Evolutionary conservation across 2,113 vertebrate species (phyloP).

Genomic region (Xenopus borealis): DNA sequence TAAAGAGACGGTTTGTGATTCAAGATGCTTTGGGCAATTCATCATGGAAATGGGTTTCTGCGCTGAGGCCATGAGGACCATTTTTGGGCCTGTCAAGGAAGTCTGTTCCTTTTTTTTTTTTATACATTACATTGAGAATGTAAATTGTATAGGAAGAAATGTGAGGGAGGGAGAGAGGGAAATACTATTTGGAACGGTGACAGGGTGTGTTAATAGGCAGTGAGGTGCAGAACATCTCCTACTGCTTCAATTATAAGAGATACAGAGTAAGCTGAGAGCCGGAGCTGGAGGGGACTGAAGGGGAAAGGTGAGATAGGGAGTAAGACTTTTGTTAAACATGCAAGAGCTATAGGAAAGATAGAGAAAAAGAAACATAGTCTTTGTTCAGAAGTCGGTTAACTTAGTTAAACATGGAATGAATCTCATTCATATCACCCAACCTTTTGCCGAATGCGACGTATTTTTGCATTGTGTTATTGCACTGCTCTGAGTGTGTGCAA

Average conservation of each 20-base stretch:
- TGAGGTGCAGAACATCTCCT: conserved; percentile 36
- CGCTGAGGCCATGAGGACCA: conserved; percentile 98
- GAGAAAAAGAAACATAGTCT: no score
- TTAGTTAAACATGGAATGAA: no score
- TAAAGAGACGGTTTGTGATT: conserved; percentile 97
- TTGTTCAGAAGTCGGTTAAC: no score
- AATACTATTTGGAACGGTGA: conserved; percentile 40
- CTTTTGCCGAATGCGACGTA: no score
- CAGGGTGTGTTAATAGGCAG: conserved; percentile 41
- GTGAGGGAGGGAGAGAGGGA: conserved; percentile 30
- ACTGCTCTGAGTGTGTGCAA: no score
- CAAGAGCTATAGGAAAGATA: no score
- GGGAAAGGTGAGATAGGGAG: background rate
- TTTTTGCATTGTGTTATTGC: no score
- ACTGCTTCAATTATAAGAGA: conserved; percentile 38
- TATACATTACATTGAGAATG: conserved; percentile 99
- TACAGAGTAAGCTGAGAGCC: conserved; percentile 15
- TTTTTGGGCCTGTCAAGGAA: conserved; percentile 96
- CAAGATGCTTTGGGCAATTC: conserved; percentile 97
- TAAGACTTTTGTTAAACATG: conserved; percentile 74
- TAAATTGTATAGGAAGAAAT: conserved; percentile 89
- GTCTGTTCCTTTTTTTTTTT: conserved; percentile 71
- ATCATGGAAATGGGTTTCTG: conserved; percentile 99
- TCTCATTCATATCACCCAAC: no score
- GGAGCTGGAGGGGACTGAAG: conserved; percentile 1